phyloP scores from a whole-genome alignment of 2,888 invertebrate genomes.

The Liopterus haemorrhoidalis region DNA sequence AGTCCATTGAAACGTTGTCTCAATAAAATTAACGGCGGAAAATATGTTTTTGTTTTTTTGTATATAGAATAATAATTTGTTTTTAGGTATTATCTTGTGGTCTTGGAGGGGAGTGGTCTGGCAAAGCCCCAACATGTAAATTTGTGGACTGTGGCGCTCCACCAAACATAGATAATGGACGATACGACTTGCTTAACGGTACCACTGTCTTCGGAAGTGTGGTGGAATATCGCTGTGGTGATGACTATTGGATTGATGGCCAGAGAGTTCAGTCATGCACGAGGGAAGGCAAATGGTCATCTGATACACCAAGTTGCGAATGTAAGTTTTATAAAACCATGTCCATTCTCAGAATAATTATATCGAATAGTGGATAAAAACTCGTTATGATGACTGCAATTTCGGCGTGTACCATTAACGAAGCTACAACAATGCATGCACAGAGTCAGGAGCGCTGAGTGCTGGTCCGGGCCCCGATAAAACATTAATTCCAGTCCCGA shows the following conservation, averaged over 20 bases:
- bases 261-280: conserved; percentile 66
- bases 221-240: conserved; percentile 72
- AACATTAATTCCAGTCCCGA: too few relatives aligned
- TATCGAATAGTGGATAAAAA: not conserved
- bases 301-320: conserved; percentile 80
- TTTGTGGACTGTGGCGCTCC: conserved; percentile 83
- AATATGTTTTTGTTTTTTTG: too few relatives aligned
- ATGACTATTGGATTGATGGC: conserved; percentile 78
- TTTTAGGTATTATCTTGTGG: conserved; percentile 71
- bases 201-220: conserved; percentile 76
- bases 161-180: conserved; percentile 71
- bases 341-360: not conserved
- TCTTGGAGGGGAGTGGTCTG: conserved; percentile 81
- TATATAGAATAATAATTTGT: conserved; percentile 13
- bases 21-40: too few relatives aligned
- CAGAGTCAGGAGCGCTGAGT: too few relatives aligned
- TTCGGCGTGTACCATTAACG: too few relatives aligned
- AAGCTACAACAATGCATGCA: too few relatives aligned
- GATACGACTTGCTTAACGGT: conserved; percentile 64
- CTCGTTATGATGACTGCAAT: too few relatives aligned
- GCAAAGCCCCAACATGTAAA: conserved; percentile 72
- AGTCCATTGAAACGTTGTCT: too few relatives aligned
- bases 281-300: conserved; percentile 81
- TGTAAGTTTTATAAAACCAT: conserved; percentile 48
- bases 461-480: too few relatives aligned